These are phyloP conservation scores for Hyaena hyaena DNA, from an alignment of 2,113 vertebrate genomes.

Conservation along the genomic window DNA sequence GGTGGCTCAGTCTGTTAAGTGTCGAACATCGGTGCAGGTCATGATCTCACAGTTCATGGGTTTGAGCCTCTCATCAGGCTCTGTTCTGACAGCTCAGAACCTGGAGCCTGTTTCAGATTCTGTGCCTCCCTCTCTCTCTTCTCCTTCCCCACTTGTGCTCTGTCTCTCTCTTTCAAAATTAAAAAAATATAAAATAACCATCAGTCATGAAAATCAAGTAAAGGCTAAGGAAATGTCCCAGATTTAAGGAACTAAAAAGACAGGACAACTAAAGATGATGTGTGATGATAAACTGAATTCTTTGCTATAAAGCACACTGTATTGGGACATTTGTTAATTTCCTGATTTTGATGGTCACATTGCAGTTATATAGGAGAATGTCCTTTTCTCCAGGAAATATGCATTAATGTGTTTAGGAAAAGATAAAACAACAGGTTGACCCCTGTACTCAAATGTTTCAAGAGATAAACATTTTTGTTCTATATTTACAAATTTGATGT, in stretches of 20 bases:
- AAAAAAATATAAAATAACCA: background rate
- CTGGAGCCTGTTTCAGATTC: no score
- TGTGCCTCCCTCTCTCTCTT: no score
- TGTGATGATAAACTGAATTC: background rate
- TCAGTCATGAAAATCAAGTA: background rate
- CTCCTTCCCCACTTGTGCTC: no score
- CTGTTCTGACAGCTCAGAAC: no score
- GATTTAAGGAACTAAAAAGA: conserved; percentile 12
- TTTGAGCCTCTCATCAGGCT: no score
- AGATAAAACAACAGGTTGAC: background rate
- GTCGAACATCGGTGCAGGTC: no score
- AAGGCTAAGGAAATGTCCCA: background rate
- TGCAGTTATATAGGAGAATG: background rate
- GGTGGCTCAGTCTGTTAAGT: no score
- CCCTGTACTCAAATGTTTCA: background rate
- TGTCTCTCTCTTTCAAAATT: no score
- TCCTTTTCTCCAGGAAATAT: background rate
- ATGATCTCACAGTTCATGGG: no score
- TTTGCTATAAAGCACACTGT: background rate
- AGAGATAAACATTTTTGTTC: background rate
- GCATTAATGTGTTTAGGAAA: background rate
- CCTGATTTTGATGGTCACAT: background rate
- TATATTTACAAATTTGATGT: background rate
- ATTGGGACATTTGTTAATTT: background rate
- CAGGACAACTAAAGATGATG: background rate